Conservation (phyloP, 2,888 invertebrate species). For the Oscheius sp. region DNA sequence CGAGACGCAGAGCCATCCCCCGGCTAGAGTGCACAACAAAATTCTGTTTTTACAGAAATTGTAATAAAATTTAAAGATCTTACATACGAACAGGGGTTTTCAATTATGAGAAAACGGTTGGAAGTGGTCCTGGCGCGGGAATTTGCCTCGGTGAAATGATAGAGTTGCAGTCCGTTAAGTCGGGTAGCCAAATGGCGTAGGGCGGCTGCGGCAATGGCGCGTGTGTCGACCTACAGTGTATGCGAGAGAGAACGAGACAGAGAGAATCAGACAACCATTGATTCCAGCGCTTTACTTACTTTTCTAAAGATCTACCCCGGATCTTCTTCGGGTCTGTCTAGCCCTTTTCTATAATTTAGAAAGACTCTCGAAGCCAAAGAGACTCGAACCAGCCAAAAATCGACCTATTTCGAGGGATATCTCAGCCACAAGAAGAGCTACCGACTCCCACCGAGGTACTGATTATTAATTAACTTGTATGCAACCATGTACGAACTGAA, state of each 20-base stretch:
- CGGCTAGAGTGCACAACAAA: constrained; percentile 32
- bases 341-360: too few species aligned
- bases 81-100: constrained; percentile 6
- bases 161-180: background rate
- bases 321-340: too few species aligned
- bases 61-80: background rate
- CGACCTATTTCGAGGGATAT: too few species aligned
- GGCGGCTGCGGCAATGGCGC: constrained; percentile 29
- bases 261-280: constrained; percentile 30
- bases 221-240: constrained; percentile 36
- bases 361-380: too few species aligned
- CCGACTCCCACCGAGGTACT: too few species aligned
- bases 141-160: background rate
- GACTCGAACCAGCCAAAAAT: too few species aligned
- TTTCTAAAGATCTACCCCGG: too few species aligned
- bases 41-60: constrained; percentile 6
- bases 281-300: background rate
- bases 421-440: too few species aligned
- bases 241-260: constrained; percentile 29
- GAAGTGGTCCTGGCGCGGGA: constrained; percentile 1
- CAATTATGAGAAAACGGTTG: background rate
- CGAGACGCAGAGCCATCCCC: constrained; percentile 24
- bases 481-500: too few species aligned
- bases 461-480: too few species aligned
- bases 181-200: constrained; percentile 29